Conservation (phyloP, 2,888 invertebrate species). For the Ditylenchus weischeri region DNA sequence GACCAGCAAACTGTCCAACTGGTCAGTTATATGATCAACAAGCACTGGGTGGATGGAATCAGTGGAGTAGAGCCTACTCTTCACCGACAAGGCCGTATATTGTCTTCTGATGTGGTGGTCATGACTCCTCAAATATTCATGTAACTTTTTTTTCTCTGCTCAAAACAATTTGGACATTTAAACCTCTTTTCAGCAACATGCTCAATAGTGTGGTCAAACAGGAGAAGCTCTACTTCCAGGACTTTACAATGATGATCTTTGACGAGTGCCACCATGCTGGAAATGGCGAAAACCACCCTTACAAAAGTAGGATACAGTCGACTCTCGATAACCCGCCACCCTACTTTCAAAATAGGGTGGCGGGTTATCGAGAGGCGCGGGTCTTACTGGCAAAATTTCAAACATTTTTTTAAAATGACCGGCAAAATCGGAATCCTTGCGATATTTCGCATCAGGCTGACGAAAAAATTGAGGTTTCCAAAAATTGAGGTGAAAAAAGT, state of each 20-base stretch:
- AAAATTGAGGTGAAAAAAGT: too few relatives aligned
- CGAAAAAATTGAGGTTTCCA: too few relatives aligned
- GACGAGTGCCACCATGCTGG: slow-evolving; percentile 52
- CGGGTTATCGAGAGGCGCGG: too few relatives aligned
- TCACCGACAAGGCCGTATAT: slow-evolving; percentile 14
- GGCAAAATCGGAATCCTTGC: too few relatives aligned
- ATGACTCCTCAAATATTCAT: slow-evolving; percentile 21
- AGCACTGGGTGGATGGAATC: slow-evolving; percentile 39
- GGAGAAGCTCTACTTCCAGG: slow-evolving; percentile 48
- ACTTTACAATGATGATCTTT: slow-evolving; percentile 51
- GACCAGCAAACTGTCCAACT: slow-evolving; percentile 45
- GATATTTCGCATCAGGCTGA: too few relatives aligned
- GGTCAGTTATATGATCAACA: slow-evolving; percentile 30
- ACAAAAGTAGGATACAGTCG: slow-evolving; percentile 29
- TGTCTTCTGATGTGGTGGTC: slow-evolving; percentile 17
- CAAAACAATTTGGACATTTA: neutral
- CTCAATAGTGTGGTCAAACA: slow-evolving; percentile 38
- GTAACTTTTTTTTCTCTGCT: neutral
- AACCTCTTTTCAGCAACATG: slow-evolving; percentile 40
- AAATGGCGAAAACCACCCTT: slow-evolving; percentile 35
- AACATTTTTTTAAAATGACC: too few relatives aligned
- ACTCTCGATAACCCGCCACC: too few relatives aligned
- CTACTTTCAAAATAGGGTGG: too few relatives aligned
- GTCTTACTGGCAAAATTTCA: too few relatives aligned
- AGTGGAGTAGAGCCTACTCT: slow-evolving; percentile 41